These are phyloP conservation scores for Zaprionus davidi DNA, from an alignment of 1,140 invertebrate species.

Conservation along the genomic window DNA sequence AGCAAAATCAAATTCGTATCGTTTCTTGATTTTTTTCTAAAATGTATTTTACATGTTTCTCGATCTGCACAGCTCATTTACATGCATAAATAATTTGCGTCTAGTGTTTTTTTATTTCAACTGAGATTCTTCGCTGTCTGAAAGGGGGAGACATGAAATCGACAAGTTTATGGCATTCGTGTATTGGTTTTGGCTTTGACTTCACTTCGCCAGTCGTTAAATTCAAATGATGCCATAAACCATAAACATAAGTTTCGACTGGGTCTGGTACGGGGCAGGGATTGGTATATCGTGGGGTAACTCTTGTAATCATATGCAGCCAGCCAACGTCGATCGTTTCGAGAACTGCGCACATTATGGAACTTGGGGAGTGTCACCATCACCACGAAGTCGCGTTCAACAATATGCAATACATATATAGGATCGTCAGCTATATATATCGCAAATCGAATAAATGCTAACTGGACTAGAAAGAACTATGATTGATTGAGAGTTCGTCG, in stretches of 20 bases:
- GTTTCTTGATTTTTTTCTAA: slow-evolving; percentile 17
- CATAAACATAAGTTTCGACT: slow-evolving; percentile 47
- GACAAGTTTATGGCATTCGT: slow-evolving; percentile 63
- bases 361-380: slow-evolving; percentile 32
- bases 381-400: neutral
- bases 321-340: neutral
- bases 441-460: slow-evolving; percentile 22
- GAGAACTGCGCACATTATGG: slow-evolving; percentile 3
- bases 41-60: slow-evolving; percentile 25
- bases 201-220: slow-evolving; percentile 50
- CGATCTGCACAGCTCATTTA: slow-evolving; percentile 55
- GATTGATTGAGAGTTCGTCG: slow-evolving; percentile 29
- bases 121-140: neutral
- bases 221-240: slow-evolving; percentile 71
- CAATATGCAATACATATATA: slow-evolving; percentile 13
- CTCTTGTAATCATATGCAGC: slow-evolving; percentile 33
- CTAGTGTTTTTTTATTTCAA: slow-evolving; percentile 4
- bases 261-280: slow-evolving; percentile 31
- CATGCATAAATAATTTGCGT: slow-evolving; percentile 70
- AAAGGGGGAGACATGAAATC: slow-evolving; percentile 55
- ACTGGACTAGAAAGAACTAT: slow-evolving; percentile 38
- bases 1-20: slow-evolving; percentile 33
- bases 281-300: slow-evolving; percentile 40
- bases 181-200: slow-evolving; percentile 36
- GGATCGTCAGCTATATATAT: neutral